Percentiles rank a stretch among this genome's conserved stretches.
phyloP scores from a whole-genome alignment of 2,797 vertebrate species.

The Vespertilio murinus region DNA sequence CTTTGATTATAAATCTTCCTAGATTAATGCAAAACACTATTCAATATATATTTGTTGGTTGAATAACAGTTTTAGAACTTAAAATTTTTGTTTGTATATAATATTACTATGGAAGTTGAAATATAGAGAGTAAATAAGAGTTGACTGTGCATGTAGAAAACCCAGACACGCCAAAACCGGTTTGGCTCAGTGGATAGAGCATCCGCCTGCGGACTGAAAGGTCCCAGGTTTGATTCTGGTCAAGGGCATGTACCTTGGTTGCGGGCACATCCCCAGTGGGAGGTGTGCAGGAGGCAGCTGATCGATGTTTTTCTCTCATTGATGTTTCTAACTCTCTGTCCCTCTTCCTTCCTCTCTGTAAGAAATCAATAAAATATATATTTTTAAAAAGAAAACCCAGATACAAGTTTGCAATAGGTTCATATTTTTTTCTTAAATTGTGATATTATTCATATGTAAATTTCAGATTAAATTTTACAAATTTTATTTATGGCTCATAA shows the following conservation, averaged over 20 bases:
- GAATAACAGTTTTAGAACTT: constrained; percentile 32
- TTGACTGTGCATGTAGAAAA: constrained; percentile 1
- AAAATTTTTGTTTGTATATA: constrained; percentile 45
- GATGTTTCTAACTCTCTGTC: too few species aligned
- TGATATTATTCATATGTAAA: constrained; percentile 16
- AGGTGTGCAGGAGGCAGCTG: too few species aligned
- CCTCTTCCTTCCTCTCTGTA: too few species aligned
- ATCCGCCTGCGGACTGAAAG: too few species aligned
- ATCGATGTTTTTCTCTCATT: too few species aligned
- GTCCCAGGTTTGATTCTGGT: too few species aligned
- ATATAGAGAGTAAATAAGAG: constrained; percentile 38
- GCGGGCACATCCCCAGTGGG: too few species aligned
- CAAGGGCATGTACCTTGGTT: too few species aligned
- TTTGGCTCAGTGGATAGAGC: too few species aligned
- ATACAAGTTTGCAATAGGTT: not conserved
- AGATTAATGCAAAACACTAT: not conserved
- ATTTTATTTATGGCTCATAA: constrained; percentile 38
- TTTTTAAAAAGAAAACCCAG: not conserved
- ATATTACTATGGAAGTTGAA: not conserved
- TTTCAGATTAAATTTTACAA: constrained; percentile 44
- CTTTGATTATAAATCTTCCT: constrained; percentile 51
- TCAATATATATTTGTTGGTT: constrained; percentile 18
- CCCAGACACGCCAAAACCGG: too few species aligned
- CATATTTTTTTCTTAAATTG: constrained; percentile 18
- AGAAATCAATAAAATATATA: too few species aligned